Evolutionary conservation across 2,888 invertebrate species (phyloP), one percentile per base, ranked within the genome.

Genomic region (Aethes cnicana): DNA sequence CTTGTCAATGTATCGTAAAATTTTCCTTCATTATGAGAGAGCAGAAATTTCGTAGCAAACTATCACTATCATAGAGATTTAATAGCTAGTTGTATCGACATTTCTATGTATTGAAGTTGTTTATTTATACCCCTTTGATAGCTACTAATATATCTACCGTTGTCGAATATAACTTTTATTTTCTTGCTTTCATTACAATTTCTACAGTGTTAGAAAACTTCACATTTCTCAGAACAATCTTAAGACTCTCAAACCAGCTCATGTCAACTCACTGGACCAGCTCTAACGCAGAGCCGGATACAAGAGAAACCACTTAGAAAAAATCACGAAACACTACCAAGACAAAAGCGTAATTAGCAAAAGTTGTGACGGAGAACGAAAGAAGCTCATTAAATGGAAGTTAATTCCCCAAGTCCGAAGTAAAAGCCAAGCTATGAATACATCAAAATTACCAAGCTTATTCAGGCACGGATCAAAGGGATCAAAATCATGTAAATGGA

Each of bases 251-350:
- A 61, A 58, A 53, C 28, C 57, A 58, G 58, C 44, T 57, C 63
- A 46, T 67, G 64, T 68, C 54, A 47, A 55, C 53, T 59, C 59
- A 64, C 64, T 59, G 53, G 58, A 69, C 65, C 60, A 58, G 69
- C 68, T 62, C 54, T 55, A 58, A 52, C 53, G 48, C 58, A 50
- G 36, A 47, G 62, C 63, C 59, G 65, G 60, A 61, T 65, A 74
- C 73, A 65, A 68, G 74, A 72, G 63, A 78, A 76, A 70, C 65
- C 69, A 75, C 69, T 73, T 70, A 63, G 42, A 57, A 60, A 60
- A n/a, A 56, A 44, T 21, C 52, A 33, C 36, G 39, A 50, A 53
- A 49, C 42, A 50, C 47, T 36, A 35, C 28, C 16, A 23, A 36
- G 36, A 50, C 44, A 47, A 46, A 20, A 36, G 44, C 44, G 35